phyloP scores from a whole-genome alignment of 2,113 vertebrate genomes.

The Numenius arquata region DNA sequence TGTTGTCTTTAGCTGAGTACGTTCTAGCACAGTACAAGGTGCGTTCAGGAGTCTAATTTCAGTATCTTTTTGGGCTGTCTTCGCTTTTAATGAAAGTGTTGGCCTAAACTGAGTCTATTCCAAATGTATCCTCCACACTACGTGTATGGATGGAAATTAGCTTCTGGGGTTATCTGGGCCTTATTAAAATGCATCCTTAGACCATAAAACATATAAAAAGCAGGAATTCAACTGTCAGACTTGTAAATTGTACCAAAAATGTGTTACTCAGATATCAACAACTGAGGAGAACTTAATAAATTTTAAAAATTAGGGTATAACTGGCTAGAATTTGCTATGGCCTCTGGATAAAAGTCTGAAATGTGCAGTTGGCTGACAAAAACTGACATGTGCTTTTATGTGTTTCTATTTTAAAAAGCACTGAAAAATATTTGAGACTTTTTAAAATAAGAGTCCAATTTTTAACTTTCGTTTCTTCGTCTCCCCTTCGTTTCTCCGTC shows the following conservation, averaged over 20 bases:
- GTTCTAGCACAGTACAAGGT: not conserved
- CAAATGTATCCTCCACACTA: not conserved
- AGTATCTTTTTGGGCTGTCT: not conserved
- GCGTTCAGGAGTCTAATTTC: not conserved
- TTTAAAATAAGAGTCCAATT: not conserved
- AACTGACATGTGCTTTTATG: not conserved
- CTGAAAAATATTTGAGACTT: not conserved
- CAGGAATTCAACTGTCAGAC: not conserved
- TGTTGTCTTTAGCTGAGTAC: not conserved
- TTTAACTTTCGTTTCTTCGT: not conserved
- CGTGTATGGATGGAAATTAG: not conserved
- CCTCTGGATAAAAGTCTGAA: not conserved
- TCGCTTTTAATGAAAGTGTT: not conserved
- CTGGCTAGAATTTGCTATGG: not conserved
- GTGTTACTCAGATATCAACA: not conserved
- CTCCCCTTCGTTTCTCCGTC: not conserved
- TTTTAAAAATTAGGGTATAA: not conserved
- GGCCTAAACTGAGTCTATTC: not conserved
- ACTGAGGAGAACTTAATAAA: not conserved
- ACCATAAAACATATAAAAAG: not conserved
- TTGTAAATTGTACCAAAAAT: not conserved
- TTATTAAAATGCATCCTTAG: not conserved
- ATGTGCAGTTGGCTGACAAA: not conserved
- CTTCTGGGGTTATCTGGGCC: not conserved
- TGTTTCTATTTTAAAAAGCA: not conserved